Evolutionary conservation across 30 jellyfish, hydroid and myxozoan genomes (phyloP).

Genomic region (Aurelia sp.): DNA sequence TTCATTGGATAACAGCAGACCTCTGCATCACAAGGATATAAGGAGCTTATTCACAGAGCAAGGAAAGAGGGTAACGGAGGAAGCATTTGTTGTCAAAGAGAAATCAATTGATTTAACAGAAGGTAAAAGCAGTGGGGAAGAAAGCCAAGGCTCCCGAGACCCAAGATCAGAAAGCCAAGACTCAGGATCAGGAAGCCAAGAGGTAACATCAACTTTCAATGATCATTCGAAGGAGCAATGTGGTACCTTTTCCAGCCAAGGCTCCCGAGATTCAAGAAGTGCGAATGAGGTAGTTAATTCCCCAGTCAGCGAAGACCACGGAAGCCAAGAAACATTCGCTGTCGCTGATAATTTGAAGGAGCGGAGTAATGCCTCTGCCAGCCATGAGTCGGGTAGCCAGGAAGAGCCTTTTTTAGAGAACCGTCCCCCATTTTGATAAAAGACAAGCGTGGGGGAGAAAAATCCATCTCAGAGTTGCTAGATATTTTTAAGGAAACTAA

Average conservation of each 20-base stretch:
- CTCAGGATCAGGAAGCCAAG: conserved; percentile 2
- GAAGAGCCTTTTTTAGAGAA: conserved; percentile 5
- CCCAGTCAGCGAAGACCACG: conserved; percentile 3
- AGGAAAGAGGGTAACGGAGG: not conserved
- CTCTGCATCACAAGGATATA: conserved; percentile 4
- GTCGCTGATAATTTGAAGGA: not conserved
- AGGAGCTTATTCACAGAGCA: not conserved
- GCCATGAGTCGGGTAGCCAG: conserved; percentile 3
- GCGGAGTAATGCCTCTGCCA: not conserved
- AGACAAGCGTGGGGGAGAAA: not conserved
- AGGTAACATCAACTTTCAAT: not conserved
- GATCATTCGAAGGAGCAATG: not conserved
- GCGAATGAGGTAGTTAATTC: not conserved
- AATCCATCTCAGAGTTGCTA: conserved; percentile 2
- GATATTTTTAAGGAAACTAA: conserved; percentile 7
- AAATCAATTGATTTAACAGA: not conserved
- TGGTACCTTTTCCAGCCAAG: not conserved
- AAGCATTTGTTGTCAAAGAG: not conserved
- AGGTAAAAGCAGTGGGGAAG: too few relatives aligned
- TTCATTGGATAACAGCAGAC: not conserved
- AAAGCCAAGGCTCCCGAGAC: too few relatives aligned
- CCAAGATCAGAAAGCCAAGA: not conserved
- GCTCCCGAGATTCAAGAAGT: not conserved
- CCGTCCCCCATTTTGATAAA: not conserved
- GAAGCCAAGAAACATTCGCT: conserved; percentile 3